Evolutionary conservation across 2,888 invertebrate species (phyloP), one percentile per base, ranked within the genome.

Genomic region (Resseliella maxima): DNA sequence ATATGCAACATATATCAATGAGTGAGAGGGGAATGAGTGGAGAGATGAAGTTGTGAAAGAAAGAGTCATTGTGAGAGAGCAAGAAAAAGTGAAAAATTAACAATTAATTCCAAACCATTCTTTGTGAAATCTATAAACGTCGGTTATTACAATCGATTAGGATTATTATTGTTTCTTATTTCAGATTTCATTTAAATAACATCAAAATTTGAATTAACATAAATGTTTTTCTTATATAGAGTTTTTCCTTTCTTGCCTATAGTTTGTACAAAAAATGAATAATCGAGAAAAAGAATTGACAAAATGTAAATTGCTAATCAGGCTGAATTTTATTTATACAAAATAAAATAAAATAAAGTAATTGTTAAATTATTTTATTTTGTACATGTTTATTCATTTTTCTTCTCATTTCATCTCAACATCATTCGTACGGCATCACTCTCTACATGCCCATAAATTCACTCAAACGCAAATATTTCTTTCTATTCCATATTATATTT

Each of bases 201-300:
- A 72, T 72, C 31, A 72, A 72, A 72, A 72, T 35, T 72, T 31
- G 72, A 72, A 72, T 31, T 12, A 72, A 72, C 72, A 31, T 72
- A 72, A n/a, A 72, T 72, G 31, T 72, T 72, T n/a, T 59, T 59
- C 3, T 59, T 59, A n/a, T n/a, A n/a, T n/a, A n/a, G n/a, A n/a
- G 31, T 72, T 72, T n/a, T 59, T 59, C 3, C 24, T 59, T n/a
- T 72, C 31, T 72, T 72, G 31, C 72, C 72, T 31, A 72, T 15
- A 72, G 5, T 72, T 72, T 72, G 31, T 72, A 72, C 72, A 72
- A 2, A 72, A 31, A 31, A 41, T 41, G 41, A 8, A 12, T 41
- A 41, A 50, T 18, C 59, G 27, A 24, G 12, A n/a, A 72, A 31
- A 72, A 72, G 12, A 31, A 72, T 15, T 15, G 46, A 50, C 46